A percentile compares a stretch with the other conserved stretches of the same genome.
Conservation (phyloP, 2,797 vertebrate species). For the Helarctos malayanus region DNA sequence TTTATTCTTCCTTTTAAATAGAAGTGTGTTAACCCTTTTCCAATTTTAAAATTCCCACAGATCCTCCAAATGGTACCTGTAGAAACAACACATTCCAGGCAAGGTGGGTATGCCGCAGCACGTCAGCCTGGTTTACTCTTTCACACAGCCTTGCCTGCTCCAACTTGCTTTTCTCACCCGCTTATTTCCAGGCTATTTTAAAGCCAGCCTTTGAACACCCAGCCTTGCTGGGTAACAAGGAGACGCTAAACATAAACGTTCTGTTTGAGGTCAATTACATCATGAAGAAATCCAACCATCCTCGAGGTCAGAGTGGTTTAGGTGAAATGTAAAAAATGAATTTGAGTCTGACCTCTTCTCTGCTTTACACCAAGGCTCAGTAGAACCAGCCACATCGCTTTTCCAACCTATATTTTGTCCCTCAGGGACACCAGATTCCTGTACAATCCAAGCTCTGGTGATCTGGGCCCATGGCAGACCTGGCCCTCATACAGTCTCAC, state of each 20-base stretch:
- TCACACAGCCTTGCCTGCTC: neutral
- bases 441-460: too few species aligned
- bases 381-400: neutral
- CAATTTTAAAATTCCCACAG: neutral
- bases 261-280: neutral
- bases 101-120: fast-evolving
- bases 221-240: neutral
- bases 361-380: neutral
- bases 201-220: neutral
- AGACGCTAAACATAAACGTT: neutral
- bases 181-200: neutral
- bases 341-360: neutral
- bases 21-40: neutral
- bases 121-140: neutral
- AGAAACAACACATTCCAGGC: neutral
- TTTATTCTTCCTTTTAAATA: neutral
- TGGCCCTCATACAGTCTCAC: fast-evolving
- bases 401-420: too few species aligned
- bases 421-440: neutral
- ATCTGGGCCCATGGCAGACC: fast-evolving
- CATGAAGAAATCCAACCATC: neutral
- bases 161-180: neutral
- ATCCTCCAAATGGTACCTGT: neutral
- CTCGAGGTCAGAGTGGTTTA: neutral
- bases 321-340: fast-evolving